Evolutionary conservation across 2,797 vertebrate genomes (phyloP), one percentile per base, ranked within the genome.

Genomic region (Telmatherina bonti): DNA sequence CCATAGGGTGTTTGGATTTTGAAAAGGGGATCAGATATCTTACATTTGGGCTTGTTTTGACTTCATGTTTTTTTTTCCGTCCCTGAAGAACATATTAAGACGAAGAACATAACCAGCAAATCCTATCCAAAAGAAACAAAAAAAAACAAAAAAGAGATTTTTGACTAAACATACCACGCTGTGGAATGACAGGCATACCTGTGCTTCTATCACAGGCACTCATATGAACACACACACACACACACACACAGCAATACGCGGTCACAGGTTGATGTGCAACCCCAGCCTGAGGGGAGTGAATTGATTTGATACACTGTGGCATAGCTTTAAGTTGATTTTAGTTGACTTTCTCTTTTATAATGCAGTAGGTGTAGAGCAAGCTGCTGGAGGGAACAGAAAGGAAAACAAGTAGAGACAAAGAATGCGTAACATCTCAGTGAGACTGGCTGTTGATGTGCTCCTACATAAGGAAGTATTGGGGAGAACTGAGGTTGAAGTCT

Each of bases 401-500:
- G 45, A 67, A 49, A 68, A 67, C 18, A 72, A 22, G n/a, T 20
- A 51, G 63, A 71, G 53, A 82, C 36, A 76, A 35, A 58, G 47
- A 13, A 24, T 24, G 52, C 47, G 47, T 72, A 83, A 76, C 35
- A 82, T 73, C 9, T 27, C 47, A 26, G 55, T 0, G 82, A 81
- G 85, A 76, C 66, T 66, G 72, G 76, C 83, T 87, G 71, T 1
- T 53, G 70, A 18, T 71, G 60, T 86, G 86, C 59, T 56, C 56
- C 49, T 64, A 83, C 82, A 81, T 68, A 70, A 79, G 67, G 79
- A 66, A 52, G 57, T 49, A 78, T 67, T 73, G 69, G 76, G 72
- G 67, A 68, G 58, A 64, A 62, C 36, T 51, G 76, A 67, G 68
- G 75, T 70, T 24, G 58, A 78, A 77, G n/a, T 70, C 83, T 62